phyloP scores from a whole-genome alignment of 2,888 invertebrate species.

The Lycophotia porphyrea region DNA sequence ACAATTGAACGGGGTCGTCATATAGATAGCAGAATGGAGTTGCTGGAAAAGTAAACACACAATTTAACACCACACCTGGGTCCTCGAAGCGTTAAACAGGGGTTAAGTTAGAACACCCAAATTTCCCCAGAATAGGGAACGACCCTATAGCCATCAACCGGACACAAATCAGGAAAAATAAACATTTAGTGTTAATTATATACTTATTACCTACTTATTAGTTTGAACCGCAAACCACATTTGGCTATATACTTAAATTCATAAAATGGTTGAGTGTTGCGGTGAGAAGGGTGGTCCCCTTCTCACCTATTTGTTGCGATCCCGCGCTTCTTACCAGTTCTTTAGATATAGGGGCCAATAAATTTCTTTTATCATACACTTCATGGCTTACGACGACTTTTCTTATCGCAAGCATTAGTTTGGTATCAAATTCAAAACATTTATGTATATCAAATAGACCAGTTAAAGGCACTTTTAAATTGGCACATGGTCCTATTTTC shows the following conservation, averaged over 20 bases:
- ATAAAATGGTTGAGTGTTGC: not conserved
- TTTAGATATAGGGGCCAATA: not conserved
- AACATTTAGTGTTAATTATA: not conserved
- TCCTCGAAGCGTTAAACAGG: not conserved
- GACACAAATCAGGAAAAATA: not conserved
- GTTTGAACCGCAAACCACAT: not conserved
- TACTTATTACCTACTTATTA: not conserved
- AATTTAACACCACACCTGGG: not conserved
- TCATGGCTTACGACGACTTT: not conserved
- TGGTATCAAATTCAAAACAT: not conserved
- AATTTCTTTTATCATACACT: not conserved
- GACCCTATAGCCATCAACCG: not conserved
- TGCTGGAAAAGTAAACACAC: slow-evolving; percentile 90
- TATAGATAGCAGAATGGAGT: slow-evolving; percentile 98
- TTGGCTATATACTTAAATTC: not conserved
- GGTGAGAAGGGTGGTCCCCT: no score
- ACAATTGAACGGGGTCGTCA: slow-evolving; percentile 96
- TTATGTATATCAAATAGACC: not conserved
- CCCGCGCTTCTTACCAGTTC: not conserved
- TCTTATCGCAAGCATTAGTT: not conserved
- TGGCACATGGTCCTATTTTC: not conserved
- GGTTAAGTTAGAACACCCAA: not conserved
- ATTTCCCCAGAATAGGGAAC: not conserved
- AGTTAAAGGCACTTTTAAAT: not conserved
- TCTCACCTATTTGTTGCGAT: not conserved